Evolutionary conservation across 2,113 vertebrate species (phyloP), one percentile per base, ranked within the genome.

Genomic region (Alligator sinensis): DNA sequence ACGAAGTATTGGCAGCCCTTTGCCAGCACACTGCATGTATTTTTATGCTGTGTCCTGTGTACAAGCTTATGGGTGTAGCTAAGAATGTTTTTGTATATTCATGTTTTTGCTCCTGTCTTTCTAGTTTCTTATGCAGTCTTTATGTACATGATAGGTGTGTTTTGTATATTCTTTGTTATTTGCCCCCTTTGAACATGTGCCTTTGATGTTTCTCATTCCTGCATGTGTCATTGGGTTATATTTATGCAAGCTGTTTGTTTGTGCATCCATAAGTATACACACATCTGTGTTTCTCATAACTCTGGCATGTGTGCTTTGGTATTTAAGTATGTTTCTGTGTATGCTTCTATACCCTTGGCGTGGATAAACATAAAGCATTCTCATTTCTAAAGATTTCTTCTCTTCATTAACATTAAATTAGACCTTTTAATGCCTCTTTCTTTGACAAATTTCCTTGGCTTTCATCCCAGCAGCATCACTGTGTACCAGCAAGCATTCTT

Each of bases 131-230:
- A 47, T 9, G 12, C 70, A 47, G 34, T 74, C 68, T 21, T 11
- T 72, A 72, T 18, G 66, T 21, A 34, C 19, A 72, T 24, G 34
- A 72, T 38, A 22, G 38, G 34, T 22, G 68, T 12, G 24, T 38
- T 38, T 72, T 21, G n/a, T 11, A 84, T 30, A 19, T 10, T 79
- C 54, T 90, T 27, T 90, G 77, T 86, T 28, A 28, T 88, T 87
- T 91, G 77, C 95, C 80, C 61, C 21, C 77, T 82, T 84, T 70
- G 79, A 80, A 77, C 81, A 80, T 89, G 89, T 96, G 61, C 24
- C 30, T 70, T 47, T 96, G 80, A 9, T 86, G 47, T 68, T 91
- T 92, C 47, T 84, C 24, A 17, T 77, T 75, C 0, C 4, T 86
- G 30, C 27, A 4, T 22, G 15, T 74, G 12, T 6, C 34, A 38